Base-by-base conservation (phyloP, 2,113 vertebrate genomes). In the Etia nguti region DNA sequence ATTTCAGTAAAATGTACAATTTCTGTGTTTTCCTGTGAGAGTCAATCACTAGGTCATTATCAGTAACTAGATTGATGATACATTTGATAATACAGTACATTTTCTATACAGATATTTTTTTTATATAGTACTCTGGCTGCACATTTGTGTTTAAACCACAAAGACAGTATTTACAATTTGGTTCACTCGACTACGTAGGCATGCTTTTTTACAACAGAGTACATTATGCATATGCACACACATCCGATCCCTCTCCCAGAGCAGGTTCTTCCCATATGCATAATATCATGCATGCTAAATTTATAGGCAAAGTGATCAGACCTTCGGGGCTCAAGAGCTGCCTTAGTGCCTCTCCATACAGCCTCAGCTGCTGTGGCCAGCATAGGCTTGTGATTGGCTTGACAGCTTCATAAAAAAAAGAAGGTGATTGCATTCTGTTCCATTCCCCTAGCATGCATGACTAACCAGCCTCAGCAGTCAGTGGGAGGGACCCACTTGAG, bases 351-450 rank as follows among this genome's bases (percentile, higher is more conserved):
- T 93, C 92, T 90, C 93, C 84, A 93, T 84, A 56, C 90, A 88
- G 90, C 77, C 90, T 91, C 88, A 85, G 82, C 90, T 48, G 81
- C 85, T 88, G 54, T 80, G 89, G 90, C 86, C 88, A 13, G 43
- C 83, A 48, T 16, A 55, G 91, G 83, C 86, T 90, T 87, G 89
- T 88, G 89, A 93, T 94, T 92, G 92, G 86, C 88, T 90, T 94
- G 94, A 95, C 95, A 96, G 94, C 95, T 96, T 94, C 92, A 96
- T 96, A 95, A 96, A 86, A 93, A 90, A 90, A 83, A 94, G 88
- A 83, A 91, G 90, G 91, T 93, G 94, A 95, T 93, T 96, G 93
- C 91, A 84, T 92, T 93, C 92, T 84, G 84, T 87, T 87, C 83
- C 90, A 83, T 86, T 92, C 90, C 88, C 85, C 50, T 60, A 91